Percentiles rank a stretch among this genome's conserved stretches.
Conservation (phyloP, 2,888 invertebrate genomes). For the Empis livida region DNA sequence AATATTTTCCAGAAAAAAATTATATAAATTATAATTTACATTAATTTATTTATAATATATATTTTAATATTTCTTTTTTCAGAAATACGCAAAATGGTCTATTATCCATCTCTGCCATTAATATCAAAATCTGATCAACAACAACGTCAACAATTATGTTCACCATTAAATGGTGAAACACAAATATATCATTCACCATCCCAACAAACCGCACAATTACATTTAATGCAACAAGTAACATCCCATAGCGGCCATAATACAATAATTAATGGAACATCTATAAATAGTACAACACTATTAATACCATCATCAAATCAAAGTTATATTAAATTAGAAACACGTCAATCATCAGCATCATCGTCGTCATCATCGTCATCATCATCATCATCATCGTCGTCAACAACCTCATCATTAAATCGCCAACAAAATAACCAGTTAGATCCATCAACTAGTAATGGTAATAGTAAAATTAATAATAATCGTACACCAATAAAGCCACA, state of each 20-base stretch:
- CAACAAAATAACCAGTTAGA: not conserved
- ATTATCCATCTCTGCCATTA: slow-evolving; percentile 32
- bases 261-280: slow-evolving; percentile 14
- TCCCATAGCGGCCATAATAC: slow-evolving; percentile 17
- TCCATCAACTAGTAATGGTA: not conserved
- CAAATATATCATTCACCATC: slow-evolving; percentile 18
- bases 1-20: no score
- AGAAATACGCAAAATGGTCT: slow-evolving; percentile 35
- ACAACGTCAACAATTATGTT: slow-evolving; percentile 28
- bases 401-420: not conserved
- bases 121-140: slow-evolving; percentile 34
- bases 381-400: not conserved
- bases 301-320: slow-evolving; percentile 7
- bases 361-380: not conserved
- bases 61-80: slow-evolving; percentile 8
- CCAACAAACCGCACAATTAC: slow-evolving; percentile 14
- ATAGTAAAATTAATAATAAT: not conserved
- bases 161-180: slow-evolving; percentile 17
- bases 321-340: slow-evolving; percentile 10
- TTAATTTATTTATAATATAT: no score
- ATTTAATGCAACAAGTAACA: slow-evolving; percentile 2
- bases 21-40: not conserved
- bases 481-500: slow-evolving; percentile 35
- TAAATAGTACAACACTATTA: slow-evolving; percentile 9
- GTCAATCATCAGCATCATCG: slow-evolving; percentile 2